phyloP scores from a whole-genome alignment of 2,888 invertebrate genomes.

The Orthosia cruda region DNA sequence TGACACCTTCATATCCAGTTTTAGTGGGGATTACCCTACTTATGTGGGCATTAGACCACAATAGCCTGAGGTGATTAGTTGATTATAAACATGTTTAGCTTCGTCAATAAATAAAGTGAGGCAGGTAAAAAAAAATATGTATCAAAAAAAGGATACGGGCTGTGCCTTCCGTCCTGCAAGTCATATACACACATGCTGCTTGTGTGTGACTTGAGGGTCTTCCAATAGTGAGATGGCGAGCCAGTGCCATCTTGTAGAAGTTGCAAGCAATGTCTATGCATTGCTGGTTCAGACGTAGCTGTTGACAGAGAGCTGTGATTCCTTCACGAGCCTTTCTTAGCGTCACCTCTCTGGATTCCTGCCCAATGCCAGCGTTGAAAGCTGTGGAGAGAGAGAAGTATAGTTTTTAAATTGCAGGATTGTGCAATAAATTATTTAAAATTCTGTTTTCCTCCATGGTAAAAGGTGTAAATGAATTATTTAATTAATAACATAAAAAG shows the following conservation, averaged over 20 bases:
- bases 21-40: too few relatives aligned
- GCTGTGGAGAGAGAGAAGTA: slow-evolving; percentile 85
- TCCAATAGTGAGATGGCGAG: slow-evolving; percentile 97
- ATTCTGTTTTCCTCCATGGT: too few relatives aligned
- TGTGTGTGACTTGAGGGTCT: slow-evolving; percentile 97
- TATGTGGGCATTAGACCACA: too few relatives aligned
- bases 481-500: too few relatives aligned
- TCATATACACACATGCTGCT: slow-evolving; percentile 99
- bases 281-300: slow-evolving; percentile 97
- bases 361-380: slow-evolving; percentile 95
- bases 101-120: too few relatives aligned
- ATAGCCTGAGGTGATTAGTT: too few relatives aligned
- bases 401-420: background rate
- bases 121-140: background rate
- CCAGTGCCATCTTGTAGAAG: slow-evolving; percentile 98
- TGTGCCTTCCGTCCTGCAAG: slow-evolving; percentile 98
- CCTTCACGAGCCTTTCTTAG: slow-evolving; percentile 96
- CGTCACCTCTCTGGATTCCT: slow-evolving; percentile 98
- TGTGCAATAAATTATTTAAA: too few relatives aligned
- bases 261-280: slow-evolving; percentile 98
- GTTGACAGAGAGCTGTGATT: slow-evolving; percentile 96
- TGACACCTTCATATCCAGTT: too few relatives aligned
- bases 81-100: too few relatives aligned
- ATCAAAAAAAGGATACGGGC: slow-evolving; percentile 95
- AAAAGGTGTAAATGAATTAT: too few relatives aligned